Conservation (phyloP, 2,888 invertebrate genomes). For the Agrochola lota region DNA sequence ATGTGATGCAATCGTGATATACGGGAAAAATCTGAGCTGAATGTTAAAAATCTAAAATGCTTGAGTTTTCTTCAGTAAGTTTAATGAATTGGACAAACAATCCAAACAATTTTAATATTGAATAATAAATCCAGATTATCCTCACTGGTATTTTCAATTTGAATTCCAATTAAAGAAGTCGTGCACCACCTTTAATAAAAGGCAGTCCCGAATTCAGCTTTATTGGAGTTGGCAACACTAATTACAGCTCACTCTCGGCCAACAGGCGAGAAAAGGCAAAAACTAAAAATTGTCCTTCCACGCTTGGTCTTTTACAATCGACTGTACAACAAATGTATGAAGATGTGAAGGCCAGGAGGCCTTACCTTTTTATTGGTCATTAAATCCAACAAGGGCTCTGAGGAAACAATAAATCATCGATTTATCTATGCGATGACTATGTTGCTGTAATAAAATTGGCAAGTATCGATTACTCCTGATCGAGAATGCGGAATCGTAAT, state of each 20-base stretch:
- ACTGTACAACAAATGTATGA: conserved; percentile 57
- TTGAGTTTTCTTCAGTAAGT: not conserved
- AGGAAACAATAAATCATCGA: conserved; percentile 76
- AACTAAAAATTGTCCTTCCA: conserved; percentile 60
- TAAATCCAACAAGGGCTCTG: conserved; percentile 74
- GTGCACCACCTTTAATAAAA: conserved; percentile 40
- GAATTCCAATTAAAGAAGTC: conserved; percentile 41
- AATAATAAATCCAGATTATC: conserved; percentile 6
- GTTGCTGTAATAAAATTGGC: conserved; percentile 70
- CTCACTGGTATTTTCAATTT: conserved; percentile 19
- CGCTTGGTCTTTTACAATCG: conserved; percentile 65
- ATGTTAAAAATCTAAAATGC: not conserved
- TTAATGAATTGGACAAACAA: not conserved
- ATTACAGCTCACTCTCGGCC: conserved; percentile 42
- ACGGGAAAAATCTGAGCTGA: conserved; percentile 2
- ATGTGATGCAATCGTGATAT: conserved; percentile 1
- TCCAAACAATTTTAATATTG: not conserved
- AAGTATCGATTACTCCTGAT: conserved; percentile 65
- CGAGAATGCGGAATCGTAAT: conserved; percentile 58
- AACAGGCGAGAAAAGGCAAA: conserved; percentile 43
- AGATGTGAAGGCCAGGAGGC: conserved; percentile 54
- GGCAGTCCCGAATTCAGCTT: conserved; percentile 40
- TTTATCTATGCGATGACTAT: conserved; percentile 73
- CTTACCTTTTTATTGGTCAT: conserved; percentile 76
- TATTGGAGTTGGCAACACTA: conserved; percentile 57